A percentile compares a stretch with the other conserved stretches of the same genome.
Conservation (phyloP, 2,888 invertebrate genomes). For the Folsomia manolachei region DNA sequence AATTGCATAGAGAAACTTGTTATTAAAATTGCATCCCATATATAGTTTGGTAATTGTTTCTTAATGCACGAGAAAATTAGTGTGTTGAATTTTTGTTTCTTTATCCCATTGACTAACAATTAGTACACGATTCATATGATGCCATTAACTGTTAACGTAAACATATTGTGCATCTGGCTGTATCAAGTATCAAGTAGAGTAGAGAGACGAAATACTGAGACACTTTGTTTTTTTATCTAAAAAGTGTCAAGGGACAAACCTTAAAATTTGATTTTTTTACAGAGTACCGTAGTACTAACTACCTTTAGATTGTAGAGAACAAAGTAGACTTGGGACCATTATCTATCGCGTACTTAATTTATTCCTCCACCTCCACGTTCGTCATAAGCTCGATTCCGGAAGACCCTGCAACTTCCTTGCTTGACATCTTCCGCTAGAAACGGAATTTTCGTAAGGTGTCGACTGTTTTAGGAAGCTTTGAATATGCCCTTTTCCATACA, state of each 20-base stretch:
- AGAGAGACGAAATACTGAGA: neutral
- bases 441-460: conserved; percentile 7
- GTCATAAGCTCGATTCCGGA: conserved; percentile 11
- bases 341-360: conserved; percentile 1
- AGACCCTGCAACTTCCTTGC: conserved; percentile 15
- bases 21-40: too few species aligned
- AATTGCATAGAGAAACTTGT: too few species aligned
- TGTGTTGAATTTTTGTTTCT: too few species aligned
- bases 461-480: neutral
- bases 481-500: conserved; percentile 13
- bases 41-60: too few species aligned
- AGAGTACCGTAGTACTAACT: neutral
- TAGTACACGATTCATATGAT: too few species aligned
- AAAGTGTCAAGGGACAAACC: neutral
- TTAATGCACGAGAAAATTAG: too few species aligned
- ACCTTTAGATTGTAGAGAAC: neutral
- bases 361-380: conserved; percentile 6
- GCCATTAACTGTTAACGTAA: too few species aligned
- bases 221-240: neutral
- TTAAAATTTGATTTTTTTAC: neutral
- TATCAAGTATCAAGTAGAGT: too few species aligned
- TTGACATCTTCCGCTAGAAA: conserved; percentile 8
- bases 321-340: neutral
- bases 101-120: too few species aligned
- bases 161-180: too few species aligned